Conservation (phyloP, 1,140 invertebrate species). For the Zaprionus ornatus region DNA sequence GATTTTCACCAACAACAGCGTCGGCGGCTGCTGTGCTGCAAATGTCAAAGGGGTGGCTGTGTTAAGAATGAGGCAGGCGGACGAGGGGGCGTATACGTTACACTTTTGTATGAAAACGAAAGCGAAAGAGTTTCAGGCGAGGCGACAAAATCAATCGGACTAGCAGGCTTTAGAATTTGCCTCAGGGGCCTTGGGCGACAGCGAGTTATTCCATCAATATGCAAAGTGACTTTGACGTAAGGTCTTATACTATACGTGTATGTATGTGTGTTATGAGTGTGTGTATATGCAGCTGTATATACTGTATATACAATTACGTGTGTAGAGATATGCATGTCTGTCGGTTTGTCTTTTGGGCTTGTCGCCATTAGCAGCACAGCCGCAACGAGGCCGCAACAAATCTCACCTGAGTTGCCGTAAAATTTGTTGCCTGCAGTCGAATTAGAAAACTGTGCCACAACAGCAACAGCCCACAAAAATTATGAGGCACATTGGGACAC, state of each 20-base stretch:
- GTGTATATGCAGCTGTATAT: slow-evolving; percentile 6
- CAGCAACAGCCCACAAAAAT: slow-evolving; percentile 73
- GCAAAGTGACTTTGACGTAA: slow-evolving; percentile 66
- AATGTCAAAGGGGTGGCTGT: slow-evolving; percentile 25
- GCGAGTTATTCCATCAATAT: slow-evolving; percentile 62
- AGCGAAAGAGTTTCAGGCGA: slow-evolving; percentile 31
- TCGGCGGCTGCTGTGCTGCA: slow-evolving; percentile 5
- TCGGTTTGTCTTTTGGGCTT: slow-evolving; percentile 17
- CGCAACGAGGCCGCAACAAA: slow-evolving; percentile 59
- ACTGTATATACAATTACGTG: slow-evolving; percentile 4
- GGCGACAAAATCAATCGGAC: slow-evolving; percentile 60
- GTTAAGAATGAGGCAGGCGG: background rate
- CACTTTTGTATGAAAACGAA: slow-evolving; percentile 50
- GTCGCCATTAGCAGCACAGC: slow-evolving; percentile 38
- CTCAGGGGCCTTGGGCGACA: slow-evolving; percentile 5
- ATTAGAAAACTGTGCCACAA: slow-evolving; percentile 72
- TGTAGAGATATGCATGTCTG: slow-evolving; percentile 21
- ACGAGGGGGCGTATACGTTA: slow-evolving; percentile 63
- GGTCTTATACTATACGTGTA: slow-evolving; percentile 24
- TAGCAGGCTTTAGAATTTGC: slow-evolving; percentile 21
- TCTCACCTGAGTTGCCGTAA: slow-evolving; percentile 74
- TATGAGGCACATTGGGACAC: slow-evolving; percentile 73
- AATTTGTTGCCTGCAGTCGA: slow-evolving; percentile 64
- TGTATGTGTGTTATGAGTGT: background rate
- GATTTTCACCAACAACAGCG: slow-evolving; percentile 55